These are phyloP conservation scores for Mareca penelope DNA, from an alignment of 2,797 vertebrate species.

Conservation along the genomic window DNA sequence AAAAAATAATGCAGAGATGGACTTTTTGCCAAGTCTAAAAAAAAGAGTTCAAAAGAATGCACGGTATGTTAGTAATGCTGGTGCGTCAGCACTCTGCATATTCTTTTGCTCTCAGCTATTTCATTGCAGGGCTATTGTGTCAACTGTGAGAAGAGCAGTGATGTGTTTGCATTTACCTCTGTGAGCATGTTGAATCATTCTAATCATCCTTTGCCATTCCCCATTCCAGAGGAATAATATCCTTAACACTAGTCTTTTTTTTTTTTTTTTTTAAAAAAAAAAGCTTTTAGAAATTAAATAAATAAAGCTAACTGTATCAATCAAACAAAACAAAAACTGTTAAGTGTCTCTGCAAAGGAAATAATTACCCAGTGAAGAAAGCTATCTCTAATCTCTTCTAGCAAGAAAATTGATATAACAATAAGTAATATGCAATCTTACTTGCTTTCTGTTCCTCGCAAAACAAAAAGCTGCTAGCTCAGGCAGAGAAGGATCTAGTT, in stretches of 20 bases:
- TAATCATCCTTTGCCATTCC: not conserved
- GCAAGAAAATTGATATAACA: not conserved
- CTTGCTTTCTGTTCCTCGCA: not conserved
- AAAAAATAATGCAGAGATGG: not conserved
- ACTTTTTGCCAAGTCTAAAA: not conserved
- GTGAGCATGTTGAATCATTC: not conserved
- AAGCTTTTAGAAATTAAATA: not conserved
- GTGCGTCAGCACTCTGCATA: fast-evolving
- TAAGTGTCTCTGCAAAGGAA: not conserved
- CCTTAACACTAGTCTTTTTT: not conserved
- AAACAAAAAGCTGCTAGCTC: constrained; percentile 15
- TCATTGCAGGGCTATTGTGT: not conserved
- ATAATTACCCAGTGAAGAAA: not conserved
- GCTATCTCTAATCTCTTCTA: not conserved
- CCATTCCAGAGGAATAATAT: not conserved
- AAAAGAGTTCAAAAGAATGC: not conserved
- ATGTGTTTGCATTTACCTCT: not conserved
- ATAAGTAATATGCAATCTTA: not conserved
- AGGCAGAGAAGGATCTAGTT: not conserved
- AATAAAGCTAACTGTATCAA: not conserved
- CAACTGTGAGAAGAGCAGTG: not conserved
- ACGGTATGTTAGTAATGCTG: not conserved
- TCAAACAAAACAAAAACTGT: constrained; percentile 10
- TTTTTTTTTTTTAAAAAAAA: not conserved
- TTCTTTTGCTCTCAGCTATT: not conserved